Evolutionary conservation across 2,797 vertebrate species (phyloP).

Genomic region (Holocentrus rufus): DNA sequence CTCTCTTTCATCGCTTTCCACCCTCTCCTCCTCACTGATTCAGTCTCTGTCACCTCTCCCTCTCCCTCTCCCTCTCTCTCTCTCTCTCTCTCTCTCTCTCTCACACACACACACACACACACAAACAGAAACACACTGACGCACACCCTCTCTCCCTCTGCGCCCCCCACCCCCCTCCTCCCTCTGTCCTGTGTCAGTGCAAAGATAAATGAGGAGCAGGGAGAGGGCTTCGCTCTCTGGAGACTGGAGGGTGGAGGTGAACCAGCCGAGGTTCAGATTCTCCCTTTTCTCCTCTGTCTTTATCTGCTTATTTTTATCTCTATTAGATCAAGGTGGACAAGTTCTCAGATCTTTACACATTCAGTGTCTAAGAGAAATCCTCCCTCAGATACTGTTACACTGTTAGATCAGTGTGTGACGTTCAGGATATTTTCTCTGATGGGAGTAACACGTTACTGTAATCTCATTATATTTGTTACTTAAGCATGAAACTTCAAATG

Average conservation of each 20-base stretch:
- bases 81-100: neutral
- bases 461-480: no score
- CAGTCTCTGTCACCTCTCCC: neutral
- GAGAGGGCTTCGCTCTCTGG: constrained; percentile 28
- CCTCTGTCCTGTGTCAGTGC: constrained; percentile 17
- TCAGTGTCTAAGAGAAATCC: no score
- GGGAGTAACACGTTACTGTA: no score
- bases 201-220: constrained; percentile 55
- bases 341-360: no score
- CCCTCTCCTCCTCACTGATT: neutral
- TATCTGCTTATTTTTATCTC: constrained; percentile 20
- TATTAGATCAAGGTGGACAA: neutral
- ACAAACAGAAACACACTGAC: neutral
- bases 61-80: neutral
- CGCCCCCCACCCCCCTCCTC: constrained; percentile 16
- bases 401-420: no score
- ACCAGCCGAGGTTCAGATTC: neutral
- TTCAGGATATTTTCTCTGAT: no score
- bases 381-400: no score
- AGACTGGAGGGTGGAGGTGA: constrained; percentile 2
- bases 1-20: neutral
- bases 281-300: constrained; percentile 20
- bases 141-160: neutral
- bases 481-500: no score
- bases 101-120: neutral